Evolutionary conservation across 92 coral and sea anemone genomes (phyloP).

Genomic region (Epizoanthus rinbou): DNA sequence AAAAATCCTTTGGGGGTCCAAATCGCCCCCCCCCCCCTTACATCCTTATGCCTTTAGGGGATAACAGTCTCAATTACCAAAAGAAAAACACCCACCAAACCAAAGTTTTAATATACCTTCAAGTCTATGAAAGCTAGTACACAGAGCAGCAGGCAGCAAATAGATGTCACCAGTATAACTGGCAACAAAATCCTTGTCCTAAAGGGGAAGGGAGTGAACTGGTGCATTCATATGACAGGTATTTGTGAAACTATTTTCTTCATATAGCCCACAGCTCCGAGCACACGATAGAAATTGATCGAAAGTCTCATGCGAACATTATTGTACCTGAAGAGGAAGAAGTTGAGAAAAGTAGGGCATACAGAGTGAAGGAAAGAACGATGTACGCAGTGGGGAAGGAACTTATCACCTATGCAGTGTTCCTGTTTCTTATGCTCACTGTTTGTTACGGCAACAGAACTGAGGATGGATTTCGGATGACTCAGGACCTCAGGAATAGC

Average conservation of each 20-base stretch:
- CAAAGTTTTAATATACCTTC: too few relatives aligned
- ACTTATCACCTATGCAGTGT: background rate
- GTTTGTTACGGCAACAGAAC: conserved; percentile 15
- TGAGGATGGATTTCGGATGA: background rate
- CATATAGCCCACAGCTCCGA: background rate
- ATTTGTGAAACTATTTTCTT: background rate
- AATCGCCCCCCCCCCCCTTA: too few relatives aligned
- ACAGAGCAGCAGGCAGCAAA: too few relatives aligned
- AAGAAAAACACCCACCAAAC: too few relatives aligned
- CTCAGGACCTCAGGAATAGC: background rate
- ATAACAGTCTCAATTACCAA: too few relatives aligned
- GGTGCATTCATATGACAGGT: too few relatives aligned
- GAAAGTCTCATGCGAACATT: background rate
- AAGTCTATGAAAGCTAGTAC: too few relatives aligned
- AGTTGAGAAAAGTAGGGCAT: background rate
- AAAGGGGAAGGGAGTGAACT: too few relatives aligned
- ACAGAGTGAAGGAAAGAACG: background rate
- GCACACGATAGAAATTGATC: background rate
- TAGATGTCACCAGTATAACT: too few relatives aligned
- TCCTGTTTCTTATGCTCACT: conserved; percentile 15
- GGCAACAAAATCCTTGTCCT: too few relatives aligned
- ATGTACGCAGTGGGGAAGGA: background rate
- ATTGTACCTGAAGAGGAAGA: background rate
- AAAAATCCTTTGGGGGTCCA: too few relatives aligned
- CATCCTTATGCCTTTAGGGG: too few relatives aligned